These are phyloP conservation scores for Sarcophaga rosellei DNA, from an alignment of 2,888 invertebrate species.

Conservation along the genomic window DNA sequence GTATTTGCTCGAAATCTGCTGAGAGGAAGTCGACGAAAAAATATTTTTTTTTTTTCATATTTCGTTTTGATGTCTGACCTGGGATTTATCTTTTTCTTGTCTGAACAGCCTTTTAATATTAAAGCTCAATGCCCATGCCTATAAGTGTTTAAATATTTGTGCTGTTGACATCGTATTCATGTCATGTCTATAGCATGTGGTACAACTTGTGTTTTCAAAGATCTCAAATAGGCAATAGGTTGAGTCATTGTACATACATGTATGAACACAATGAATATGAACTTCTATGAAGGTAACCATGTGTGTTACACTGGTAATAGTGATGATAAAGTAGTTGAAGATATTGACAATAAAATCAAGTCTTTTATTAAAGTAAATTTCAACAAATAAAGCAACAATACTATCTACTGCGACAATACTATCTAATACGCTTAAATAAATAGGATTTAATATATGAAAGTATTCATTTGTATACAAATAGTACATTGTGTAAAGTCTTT, in stretches of 20 bases:
- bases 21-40: too few relatives aligned
- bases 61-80: too few relatives aligned
- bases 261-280: neutral
- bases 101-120: too few relatives aligned
- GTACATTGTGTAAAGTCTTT: too few relatives aligned
- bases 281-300: neutral
- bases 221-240: conserved; percentile 22
- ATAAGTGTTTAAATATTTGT: neutral
- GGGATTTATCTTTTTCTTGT: too few relatives aligned
- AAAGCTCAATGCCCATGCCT: neutral
- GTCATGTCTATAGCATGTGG: neutral
- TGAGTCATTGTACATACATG: neutral
- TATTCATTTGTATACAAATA: too few relatives aligned
- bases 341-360: neutral
- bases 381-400: neutral
- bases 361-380: neutral
- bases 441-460: too few relatives aligned
- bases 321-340: neutral
- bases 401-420: too few relatives aligned
- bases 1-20: too few relatives aligned
- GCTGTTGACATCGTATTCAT: conserved; percentile 9
- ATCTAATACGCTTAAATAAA: too few relatives aligned
- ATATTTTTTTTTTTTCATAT: too few relatives aligned
- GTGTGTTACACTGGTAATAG: neutral
- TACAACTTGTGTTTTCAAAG: conserved; percentile 19